Evolutionary conservation across 2,113 vertebrate species (phyloP), one percentile per base, ranked within the genome.

Genomic region (Campylomormyrus tamandua): DNA sequence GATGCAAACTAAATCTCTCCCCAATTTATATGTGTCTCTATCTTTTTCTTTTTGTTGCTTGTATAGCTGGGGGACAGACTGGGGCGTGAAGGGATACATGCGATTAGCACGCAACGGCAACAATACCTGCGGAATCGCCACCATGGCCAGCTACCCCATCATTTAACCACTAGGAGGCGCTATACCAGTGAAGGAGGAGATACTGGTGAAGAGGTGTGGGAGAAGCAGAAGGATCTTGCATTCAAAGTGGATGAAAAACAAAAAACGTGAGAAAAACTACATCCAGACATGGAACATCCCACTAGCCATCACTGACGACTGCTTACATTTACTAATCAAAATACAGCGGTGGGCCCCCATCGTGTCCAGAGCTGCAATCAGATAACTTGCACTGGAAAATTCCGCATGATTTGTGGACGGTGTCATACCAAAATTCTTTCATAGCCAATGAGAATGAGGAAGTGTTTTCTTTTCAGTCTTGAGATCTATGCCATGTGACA

Each of bases 81-180:
- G 97, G 97, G 97, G 96, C 9, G 93, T 95, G 91, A 96, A 97
- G 90, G 97, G 96, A 77, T 97, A 97, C 62, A 91, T 96, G 90
- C 92, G 96, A n/a, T 95, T 97, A 92, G 96, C 96, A 0, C 95
- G 95, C 42, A 96, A 97, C 91, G 95, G 94, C 93, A 91, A 95
- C 91, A 97, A 97, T 2, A 93, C 95, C 91, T 97, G 97, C 4
- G 97, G 97, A 10, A 92, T 97, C 83, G 95, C 96, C 91, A 96
- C 91, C 92, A 91, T 96, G 31, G 96, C 96, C 95, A 97, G 96
- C 93, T 96, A 96, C 93, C 96, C 96, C 77, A 94, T 93, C 92
- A 96, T 97, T 96, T 97, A 97, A 87, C 21, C 48, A 10, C 1
- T 50, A 45, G 88, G 35, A 50, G 88, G 70, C 1, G 70, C 88